phyloP scores from a whole-genome alignment of 2,888 invertebrate species.

The Nephrotoma guestfalica region DNA sequence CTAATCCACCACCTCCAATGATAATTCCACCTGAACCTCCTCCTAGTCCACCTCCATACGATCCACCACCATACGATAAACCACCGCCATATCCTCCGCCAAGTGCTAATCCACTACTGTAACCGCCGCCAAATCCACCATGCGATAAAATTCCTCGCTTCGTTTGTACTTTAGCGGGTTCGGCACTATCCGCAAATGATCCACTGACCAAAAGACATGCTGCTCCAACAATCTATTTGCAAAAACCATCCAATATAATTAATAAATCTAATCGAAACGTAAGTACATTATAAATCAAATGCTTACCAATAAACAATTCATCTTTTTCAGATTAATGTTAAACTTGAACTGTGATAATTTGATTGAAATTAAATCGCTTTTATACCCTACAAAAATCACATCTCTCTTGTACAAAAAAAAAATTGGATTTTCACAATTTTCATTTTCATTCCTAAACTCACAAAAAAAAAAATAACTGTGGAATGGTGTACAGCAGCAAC shows the following conservation, averaged over 20 bases:
- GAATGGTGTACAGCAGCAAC: background rate
- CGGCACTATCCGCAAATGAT: background rate
- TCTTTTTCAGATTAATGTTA: background rate
- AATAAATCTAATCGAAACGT: background rate
- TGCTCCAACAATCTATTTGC: background rate
- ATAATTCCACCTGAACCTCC: background rate
- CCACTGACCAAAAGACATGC: background rate
- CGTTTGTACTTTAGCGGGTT: background rate
- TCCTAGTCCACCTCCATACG: background rate
- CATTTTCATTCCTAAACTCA: background rate
- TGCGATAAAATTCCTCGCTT: background rate
- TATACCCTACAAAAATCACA: background rate
- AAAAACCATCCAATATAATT: background rate
- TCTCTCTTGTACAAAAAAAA: background rate
- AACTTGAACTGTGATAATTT: background rate
- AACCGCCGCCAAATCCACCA: background rate
- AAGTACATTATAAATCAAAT: background rate
- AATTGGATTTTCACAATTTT: background rate
- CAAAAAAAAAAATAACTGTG: background rate
- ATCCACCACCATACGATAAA: background rate
- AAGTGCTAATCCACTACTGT: background rate
- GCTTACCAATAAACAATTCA: conserved; percentile 5
- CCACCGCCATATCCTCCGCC: background rate
- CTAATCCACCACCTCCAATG: background rate
- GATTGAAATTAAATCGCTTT: background rate